Base-by-base conservation (phyloP, 2,888 invertebrate genomes). In the Eilema caniola region DNA sequence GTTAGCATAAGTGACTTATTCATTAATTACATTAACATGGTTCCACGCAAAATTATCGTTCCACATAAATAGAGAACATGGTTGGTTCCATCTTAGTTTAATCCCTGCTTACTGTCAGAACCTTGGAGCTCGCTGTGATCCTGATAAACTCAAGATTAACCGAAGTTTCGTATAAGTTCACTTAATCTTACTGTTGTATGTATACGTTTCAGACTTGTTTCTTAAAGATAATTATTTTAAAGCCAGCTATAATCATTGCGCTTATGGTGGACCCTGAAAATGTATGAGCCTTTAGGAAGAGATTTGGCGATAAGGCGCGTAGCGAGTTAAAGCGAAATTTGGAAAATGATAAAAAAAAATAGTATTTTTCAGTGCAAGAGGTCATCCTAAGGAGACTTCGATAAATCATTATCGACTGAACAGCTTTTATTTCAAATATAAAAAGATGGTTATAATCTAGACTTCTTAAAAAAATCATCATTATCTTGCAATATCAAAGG, bases 231-330 rank as follows among this genome's bases (percentile, higher is more conserved):
- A 79, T 78, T 72, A 80, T 82, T 86, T 81, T 76, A 80, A 83
- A 83, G 79, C 67, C 66, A 67, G 71, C 76, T 76, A 79, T 80
- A 83, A 83, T 71, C 71, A 71, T 81, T 81, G 79, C 77, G 81
- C 66, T 71, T 71, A 62, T 76, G 80, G 79, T 74, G 76, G 80
- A 75, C 81, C 82, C 82, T 85, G 83, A 84, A 83, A 85, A 84
- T 80, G 81, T 82, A 79, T 77, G 78, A 72, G 76, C 76, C 81
- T 74, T 77, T 66, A 74, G 70, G 71, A 65, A 64, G 23, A 62
- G 66, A 66, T 69, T 75, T 64, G 69, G 16, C 5, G 4, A 4
- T 23, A 28, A 12, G 62, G 70, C 66, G 5, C 60, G 71, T 64
- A 24, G 59, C 53, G n/a, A 81, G 65, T 75, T 62, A 23, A 0